phyloP scores from a whole-genome alignment of 2,113 vertebrate species.

The Damaliscus lunatus region DNA sequence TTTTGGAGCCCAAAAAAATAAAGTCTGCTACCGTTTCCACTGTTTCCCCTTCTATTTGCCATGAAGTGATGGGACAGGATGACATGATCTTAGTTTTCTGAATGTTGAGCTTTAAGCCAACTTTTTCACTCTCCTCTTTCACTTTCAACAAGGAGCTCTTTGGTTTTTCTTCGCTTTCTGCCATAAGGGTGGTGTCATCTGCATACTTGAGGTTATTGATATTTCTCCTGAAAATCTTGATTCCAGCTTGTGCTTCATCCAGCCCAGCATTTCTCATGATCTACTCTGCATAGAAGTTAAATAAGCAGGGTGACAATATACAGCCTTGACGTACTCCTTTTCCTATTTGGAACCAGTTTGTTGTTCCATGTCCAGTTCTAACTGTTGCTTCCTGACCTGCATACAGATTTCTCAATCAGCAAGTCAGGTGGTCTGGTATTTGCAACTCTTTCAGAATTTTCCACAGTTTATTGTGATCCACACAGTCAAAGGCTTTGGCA shows the following conservation, averaged over 20 bases:
- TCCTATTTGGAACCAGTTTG: background rate
- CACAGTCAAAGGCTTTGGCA: background rate
- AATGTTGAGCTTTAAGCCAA: background rate
- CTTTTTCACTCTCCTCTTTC: background rate
- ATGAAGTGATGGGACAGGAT: background rate
- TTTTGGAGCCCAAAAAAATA: background rate
- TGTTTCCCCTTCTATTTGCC: background rate
- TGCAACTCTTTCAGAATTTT: background rate
- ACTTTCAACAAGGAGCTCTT: background rate
- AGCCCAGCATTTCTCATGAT: background rate
- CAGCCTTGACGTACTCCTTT: background rate
- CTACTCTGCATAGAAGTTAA: background rate
- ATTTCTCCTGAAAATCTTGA: background rate
- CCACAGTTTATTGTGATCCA: background rate
- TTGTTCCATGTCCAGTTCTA: background rate
- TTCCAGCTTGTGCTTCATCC: background rate
- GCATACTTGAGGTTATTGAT: background rate
- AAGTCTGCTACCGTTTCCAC: background rate
- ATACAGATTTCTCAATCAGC: background rate
- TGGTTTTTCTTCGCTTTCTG: background rate
- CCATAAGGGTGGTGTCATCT: background rate
- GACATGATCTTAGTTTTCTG: background rate
- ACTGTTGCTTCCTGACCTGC: background rate
- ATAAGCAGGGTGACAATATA: background rate
- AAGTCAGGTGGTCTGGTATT: background rate